Evolutionary conservation across 2,797 vertebrate species (phyloP).

Genomic region (Peromyscus eremicus): DNA sequence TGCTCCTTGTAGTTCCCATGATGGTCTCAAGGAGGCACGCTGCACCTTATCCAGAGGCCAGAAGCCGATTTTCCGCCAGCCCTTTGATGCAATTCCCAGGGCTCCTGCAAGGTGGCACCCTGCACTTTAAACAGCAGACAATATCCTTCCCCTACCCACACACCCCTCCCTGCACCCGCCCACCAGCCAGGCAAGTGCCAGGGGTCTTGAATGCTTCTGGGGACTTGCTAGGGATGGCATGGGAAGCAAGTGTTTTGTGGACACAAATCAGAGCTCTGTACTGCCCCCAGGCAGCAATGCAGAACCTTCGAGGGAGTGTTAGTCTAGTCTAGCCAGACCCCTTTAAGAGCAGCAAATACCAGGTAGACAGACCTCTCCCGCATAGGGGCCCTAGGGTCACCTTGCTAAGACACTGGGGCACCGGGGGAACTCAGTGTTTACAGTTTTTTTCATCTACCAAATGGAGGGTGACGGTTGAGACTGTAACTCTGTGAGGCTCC

Average conservation of each 20-base stretch:
- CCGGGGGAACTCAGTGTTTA: background rate
- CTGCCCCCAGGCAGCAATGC: background rate
- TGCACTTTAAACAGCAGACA: background rate
- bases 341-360: background rate
- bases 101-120: background rate
- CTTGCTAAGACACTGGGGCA: background rate
- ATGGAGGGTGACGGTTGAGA: background rate
- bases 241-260: slow-evolving; percentile 41
- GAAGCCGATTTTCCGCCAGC: background rate
- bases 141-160: background rate
- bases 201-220: slow-evolving; percentile 8
- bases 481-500: no score
- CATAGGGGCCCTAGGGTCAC: no score
- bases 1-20: accelerated
- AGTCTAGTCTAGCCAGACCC: background rate
- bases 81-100: background rate
- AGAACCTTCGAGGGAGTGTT: background rate
- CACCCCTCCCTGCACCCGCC: accelerated
- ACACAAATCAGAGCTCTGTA: background rate
- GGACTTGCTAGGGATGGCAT: background rate
- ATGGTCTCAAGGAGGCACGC: no score
- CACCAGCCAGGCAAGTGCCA: accelerated
- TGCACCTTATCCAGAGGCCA: background rate
- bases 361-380: background rate
- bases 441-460: background rate